Evolutionary conservation across 2,113 vertebrate species (phyloP).

Genomic region (Montifringilla adamsi): DNA sequence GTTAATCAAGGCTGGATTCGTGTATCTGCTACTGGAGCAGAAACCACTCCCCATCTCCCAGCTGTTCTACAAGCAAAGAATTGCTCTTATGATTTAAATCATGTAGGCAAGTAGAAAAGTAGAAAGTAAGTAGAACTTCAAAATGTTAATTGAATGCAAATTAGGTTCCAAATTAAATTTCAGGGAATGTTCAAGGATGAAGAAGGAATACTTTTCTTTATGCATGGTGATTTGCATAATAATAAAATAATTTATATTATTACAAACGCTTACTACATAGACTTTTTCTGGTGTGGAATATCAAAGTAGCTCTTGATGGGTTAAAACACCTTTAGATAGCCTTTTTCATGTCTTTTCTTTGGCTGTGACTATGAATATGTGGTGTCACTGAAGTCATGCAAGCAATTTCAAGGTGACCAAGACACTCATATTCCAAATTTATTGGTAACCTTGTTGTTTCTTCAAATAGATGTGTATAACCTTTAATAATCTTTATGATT

Average conservation of each 20-base stretch:
- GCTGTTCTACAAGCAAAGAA: background rate
- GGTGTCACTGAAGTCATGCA: background rate
- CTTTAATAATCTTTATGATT: background rate
- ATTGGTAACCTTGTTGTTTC: background rate
- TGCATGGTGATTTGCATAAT: background rate
- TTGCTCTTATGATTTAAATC: background rate
- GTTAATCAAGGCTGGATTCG: background rate
- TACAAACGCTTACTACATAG: background rate
- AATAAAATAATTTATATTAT: background rate
- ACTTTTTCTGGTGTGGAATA: background rate
- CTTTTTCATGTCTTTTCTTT: background rate
- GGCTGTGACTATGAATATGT: background rate
- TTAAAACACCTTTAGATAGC: background rate
- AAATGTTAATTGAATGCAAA: slow-evolving; percentile 14
- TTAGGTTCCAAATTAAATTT: background rate
- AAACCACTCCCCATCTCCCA: background rate
- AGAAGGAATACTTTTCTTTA: background rate
- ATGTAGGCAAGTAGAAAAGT: background rate
- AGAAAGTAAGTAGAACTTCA: background rate
- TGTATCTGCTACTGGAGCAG: background rate
- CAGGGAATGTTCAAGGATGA: background rate
- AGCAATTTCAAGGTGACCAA: background rate
- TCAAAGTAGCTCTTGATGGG: background rate
- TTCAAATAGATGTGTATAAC: background rate
- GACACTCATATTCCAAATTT: background rate